Evolutionary conservation across 2,113 vertebrate species (phyloP).

Genomic region (Aldabrachelys gigantea): DNA sequence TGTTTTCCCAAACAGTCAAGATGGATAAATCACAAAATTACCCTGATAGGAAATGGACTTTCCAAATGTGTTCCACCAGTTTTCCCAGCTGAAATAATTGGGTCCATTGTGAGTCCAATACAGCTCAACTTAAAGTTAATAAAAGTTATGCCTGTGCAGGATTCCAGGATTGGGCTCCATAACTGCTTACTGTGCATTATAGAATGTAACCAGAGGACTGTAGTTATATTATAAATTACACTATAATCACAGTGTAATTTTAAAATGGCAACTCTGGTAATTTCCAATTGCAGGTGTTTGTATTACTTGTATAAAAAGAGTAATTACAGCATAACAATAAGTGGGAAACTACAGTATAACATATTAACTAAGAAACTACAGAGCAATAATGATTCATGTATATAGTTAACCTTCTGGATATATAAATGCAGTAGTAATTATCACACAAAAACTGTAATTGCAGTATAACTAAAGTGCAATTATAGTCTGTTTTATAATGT

Average conservation of each 20-base stretch:
- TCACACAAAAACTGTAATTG: conserved; percentile 5
- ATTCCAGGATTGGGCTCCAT: background rate
- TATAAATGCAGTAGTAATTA: background rate
- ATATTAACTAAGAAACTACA: background rate
- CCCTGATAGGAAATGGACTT: background rate
- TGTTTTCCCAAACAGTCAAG: background rate
- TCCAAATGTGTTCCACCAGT: background rate
- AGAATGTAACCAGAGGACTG: background rate
- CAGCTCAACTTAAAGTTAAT: background rate
- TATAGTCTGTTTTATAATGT: background rate
- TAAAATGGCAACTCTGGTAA: background rate
- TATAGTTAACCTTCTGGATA: background rate
- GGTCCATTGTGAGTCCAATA: background rate
- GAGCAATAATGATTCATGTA: background rate
- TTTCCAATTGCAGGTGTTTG: background rate
- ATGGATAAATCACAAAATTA: background rate
- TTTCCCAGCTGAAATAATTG: background rate
- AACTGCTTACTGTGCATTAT: background rate
- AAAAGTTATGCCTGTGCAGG: background rate
- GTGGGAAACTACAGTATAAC: background rate
- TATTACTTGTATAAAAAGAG: background rate
- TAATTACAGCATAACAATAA: background rate
- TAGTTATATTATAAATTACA: background rate
- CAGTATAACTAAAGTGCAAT: background rate
- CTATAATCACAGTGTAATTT: background rate